Evolutionary conservation across 2,113 vertebrate species (phyloP).

Genomic region (chimpanzee (Pan troglodytes)): NHGRI_mPanTro3-v2.1_pri NC_086015.1:170395501-170396000

Average conservation of each 20-base stretch:
- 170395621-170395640: background rate
- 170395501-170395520: background rate
- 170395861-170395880: background rate
- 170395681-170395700: conserved; percentile 1
- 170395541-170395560: background rate
- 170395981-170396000: background rate
- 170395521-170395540: background rate
- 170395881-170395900: background rate
- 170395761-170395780: background rate
- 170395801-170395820: background rate
- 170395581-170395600: background rate
- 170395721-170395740: background rate
- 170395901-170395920: background rate
- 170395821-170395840: background rate
- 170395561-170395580: background rate
- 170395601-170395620: background rate
- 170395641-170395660: background rate
- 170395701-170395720: background rate
- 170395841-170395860: background rate
- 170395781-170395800: background rate
- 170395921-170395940: background rate
- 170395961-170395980: conserved; percentile 30
- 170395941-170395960: background rate
- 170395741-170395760: background rate
- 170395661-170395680: background rate